Evolutionary conservation across 1,140 invertebrate genomes (phyloP).

Genomic region (Hycleus phaleratus): DNA sequence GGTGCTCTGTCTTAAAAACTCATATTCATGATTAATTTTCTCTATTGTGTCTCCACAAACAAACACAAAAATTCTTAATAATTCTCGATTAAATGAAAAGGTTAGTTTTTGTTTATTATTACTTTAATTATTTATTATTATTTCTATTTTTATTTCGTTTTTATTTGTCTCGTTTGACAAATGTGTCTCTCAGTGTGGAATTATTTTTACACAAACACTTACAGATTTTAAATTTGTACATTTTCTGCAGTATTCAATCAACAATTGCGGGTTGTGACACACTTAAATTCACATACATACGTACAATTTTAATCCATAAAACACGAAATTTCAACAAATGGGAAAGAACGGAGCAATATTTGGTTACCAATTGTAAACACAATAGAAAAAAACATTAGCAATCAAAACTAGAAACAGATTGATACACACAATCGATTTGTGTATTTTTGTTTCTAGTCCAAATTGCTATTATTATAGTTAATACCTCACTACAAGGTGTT

Average conservation of each 20-base stretch:
- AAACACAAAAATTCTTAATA: not conserved
- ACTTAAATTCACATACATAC: not conserved
- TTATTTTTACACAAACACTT: not conserved
- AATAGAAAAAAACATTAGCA: too few relatives aligned
- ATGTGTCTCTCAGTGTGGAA: conserved; percentile 14
- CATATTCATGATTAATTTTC: not conserved
- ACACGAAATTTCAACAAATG: not conserved
- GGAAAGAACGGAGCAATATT: not conserved
- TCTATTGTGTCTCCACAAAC: too few relatives aligned
- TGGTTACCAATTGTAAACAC: conserved; percentile 2
- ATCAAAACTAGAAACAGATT: too few relatives aligned
- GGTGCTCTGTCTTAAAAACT: conserved; percentile 64
- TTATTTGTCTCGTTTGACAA: conserved; percentile 17
- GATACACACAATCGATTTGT: too few relatives aligned
- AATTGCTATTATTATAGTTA: too few relatives aligned
- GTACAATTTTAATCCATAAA: not conserved
- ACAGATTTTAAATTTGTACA: too few relatives aligned
- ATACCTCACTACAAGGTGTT: too few relatives aligned
- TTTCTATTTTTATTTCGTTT: conserved; percentile 12
- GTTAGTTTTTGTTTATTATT: conserved; percentile 29
- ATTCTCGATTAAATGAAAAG: conserved; percentile 20
- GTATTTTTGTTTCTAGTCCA: too few relatives aligned
- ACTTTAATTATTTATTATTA: too few relatives aligned
- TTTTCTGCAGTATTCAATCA: too few relatives aligned
- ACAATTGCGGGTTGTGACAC: conserved; percentile 29